Evolutionary conservation across 1,140 invertebrate species (phyloP), one percentile per base, ranked within the genome.

Genomic region (Agrilus planipennis): DNA sequence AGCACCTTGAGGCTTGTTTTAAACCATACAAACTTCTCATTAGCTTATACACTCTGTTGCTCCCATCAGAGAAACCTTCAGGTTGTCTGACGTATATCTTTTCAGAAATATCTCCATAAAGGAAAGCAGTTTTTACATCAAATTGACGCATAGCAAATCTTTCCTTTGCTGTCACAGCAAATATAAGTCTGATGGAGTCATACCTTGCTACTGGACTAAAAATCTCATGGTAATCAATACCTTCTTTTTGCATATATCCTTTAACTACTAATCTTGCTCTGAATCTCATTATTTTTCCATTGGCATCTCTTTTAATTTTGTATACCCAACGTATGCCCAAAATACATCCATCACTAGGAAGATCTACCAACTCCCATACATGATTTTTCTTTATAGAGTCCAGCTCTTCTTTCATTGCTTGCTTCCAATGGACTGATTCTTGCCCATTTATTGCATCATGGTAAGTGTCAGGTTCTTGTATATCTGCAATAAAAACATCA

Each of bases 111-210:
- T 52, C 39, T 6, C 55, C 63, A 54, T 68, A 58, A n/a, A 25
- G n/a, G 23, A 63, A 67, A 2, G 65, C 65, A 40, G 62, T 60
- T 41, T 60, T 62, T 3, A 67, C 52, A 52, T 67, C 63, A 34
- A 67, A 56, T 28, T 65, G 58, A 28, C 42, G 32, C 7, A 68
- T 46, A 15, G 54, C 16, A 11, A 53, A 45, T 20, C 57, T 47
- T 18, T 60, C 21, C 31, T 55, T 28, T 4, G 53, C 54, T 32
- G 59, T 51, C 32, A 67, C 50, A 34, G 49, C 44, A 14, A 68
- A 34, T 12, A 68, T 12, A 23, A 58, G 43, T 52, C 67, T 49
- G 30, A 68, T 48, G 15, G 61, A 50, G 17, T 51, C 50, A 39
- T 49, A 52, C 34, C 50, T 46, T 0, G 48, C 48, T 10, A 66